Evolutionary conservation across 2,888 invertebrate genomes (phyloP), one percentile per base, ranked within the genome.

Genomic region (Lepetodrilus schrolli): DNA sequence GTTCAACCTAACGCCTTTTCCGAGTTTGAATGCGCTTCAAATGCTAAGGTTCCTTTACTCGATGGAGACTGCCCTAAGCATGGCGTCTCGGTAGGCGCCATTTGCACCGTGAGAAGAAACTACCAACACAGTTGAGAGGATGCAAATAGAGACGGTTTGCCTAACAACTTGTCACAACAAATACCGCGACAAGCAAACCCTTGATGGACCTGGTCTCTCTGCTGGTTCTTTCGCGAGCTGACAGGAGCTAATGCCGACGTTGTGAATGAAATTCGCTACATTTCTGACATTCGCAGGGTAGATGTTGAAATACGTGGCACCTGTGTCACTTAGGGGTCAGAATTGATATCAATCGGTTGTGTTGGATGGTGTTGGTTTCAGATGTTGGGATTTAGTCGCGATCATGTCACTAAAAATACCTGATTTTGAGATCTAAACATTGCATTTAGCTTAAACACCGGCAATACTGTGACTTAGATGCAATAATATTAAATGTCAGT

Each of bases 101-200:
- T 4, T 30, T 7, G n/a, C 58, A 21, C n/a, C 30, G 34, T 58
- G 8, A 30, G 30, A 20, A n/a, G 26, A 58, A 58, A 26, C 58
- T 23, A n/a, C n/a, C 2, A 13, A 34, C 2, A 34, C 23, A n/a
- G 58, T 58, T 34, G 26, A 26, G n/a, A 26, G 58, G 58, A 58
- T 17, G n/a, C 58, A 58, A 58, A 58, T 34, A 58, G 30, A 30
- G 58, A 20, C 10, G 30, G 58, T 58, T 58, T 58, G 30, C 58
- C 58, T 58, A 58, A 58, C 58, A 58, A 58, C 58, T 58, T 58
- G 58, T 58, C 58, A 58, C 58, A 58, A 30, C 58, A 58, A 58
- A 58, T 58, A 58, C 26, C 58, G 34, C 26, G 58, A 58, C 58
- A 58, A 58, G 30, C 30, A 34, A 34, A 58, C 58, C 58, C 34